Percentiles rank a stretch among this genome's conserved stretches.
phyloP scores from a whole-genome alignment of 2,113 vertebrate genomes.

The Otolemur garnettii region DNA sequence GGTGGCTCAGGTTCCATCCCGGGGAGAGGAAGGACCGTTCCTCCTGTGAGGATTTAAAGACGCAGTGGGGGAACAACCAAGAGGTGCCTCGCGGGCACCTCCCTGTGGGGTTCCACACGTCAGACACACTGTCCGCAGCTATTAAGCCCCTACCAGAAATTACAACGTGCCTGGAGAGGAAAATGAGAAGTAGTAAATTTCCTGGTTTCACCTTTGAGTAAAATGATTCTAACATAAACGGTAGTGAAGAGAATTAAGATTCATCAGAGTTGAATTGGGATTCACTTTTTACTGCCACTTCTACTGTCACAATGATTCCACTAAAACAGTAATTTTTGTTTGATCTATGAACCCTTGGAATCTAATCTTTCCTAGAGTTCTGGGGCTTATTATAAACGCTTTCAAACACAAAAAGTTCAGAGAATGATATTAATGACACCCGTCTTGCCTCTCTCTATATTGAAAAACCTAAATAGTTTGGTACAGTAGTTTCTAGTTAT shows the following conservation, averaged over 20 bases:
- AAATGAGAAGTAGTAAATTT: neutral
- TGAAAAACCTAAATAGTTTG: neutral
- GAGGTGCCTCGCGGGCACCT: accelerated
- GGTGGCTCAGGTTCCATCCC: neutral
- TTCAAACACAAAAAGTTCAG: neutral
- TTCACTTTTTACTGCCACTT: neutral
- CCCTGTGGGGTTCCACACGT: accelerated
- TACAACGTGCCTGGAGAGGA: neutral
- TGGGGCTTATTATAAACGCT: constrained; percentile 16
- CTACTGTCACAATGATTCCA: neutral
- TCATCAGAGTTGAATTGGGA: neutral
- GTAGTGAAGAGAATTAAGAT: constrained; percentile 3
- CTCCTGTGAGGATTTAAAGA: neutral
- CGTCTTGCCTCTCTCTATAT: neutral
- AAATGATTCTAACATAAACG: neutral
- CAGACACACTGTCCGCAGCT: neutral
- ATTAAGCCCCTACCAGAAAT: neutral
- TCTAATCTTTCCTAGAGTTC: neutral
- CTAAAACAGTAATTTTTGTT: neutral
- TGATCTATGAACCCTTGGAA: neutral
- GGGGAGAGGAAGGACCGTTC: neutral
- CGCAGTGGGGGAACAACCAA: neutral
- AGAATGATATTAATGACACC: neutral
- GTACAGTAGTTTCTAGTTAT: neutral
- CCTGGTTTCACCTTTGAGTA: constrained; percentile 10